Evolutionary conservation across 2,888 invertebrate genomes (phyloP), one percentile per base, ranked within the genome.

Genomic region (Polyommatus icarus): DNA sequence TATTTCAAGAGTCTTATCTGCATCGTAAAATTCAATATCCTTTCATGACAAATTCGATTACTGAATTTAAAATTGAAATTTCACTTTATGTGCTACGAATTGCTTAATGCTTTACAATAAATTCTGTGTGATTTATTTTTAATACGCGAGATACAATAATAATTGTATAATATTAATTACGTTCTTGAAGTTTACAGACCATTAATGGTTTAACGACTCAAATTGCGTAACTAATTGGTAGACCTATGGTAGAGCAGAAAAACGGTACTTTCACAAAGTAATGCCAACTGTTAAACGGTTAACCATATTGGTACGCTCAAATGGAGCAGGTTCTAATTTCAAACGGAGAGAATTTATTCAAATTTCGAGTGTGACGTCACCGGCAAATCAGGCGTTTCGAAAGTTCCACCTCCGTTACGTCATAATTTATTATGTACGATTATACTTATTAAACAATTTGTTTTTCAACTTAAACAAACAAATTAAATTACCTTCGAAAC

Each of bases 1-100:
- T 29, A 75, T 75, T 75, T 75, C 75, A 29, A 75, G 73, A 46
- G 20, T 73, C 67, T 67, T 67, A 67, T 67, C 73, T 46, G 46
- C 54, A 29, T 75, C 75, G 18, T 75, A 75, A 75, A 75, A n/a
- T 20, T 50, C 73, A 73, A 73, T 73, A 73, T 73, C 46, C 67
- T 67, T 40, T 73, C 40, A 73, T 46, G 73, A 73, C 73, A 73
- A 46, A 73, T 73, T 73, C 20, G 40, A 73, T 20, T 73, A 20
- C 46, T 46, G 46, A 73, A 46, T 73, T 18, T 71, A 20, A 20
- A 73, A 40, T 40, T 24, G 10, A 72, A 40, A 8, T 72, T n/a
- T 20, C 12, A 8, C 10, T 40, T 46, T 72, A 40, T 20, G 67
- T 29, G 29, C 10, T 18, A 7, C 6, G 29, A 67, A 67, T 32